phyloP scores from a whole-genome alignment of 2,797 vertebrate species.

The Hoplostethus mediterraneus region DNA sequence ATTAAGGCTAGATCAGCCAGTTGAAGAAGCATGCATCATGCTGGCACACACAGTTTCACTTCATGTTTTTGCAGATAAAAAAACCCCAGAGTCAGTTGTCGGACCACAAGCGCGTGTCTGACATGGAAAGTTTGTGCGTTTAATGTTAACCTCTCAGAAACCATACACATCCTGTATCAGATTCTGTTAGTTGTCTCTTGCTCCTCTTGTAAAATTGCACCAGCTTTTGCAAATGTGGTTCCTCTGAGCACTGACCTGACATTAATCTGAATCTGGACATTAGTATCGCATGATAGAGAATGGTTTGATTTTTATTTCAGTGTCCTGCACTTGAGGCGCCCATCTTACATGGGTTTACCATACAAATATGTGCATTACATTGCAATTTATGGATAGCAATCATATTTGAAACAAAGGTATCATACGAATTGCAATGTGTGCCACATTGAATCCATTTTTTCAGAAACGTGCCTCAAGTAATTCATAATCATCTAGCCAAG shows the following conservation, averaged over 20 bases:
- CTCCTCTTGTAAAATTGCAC: no score
- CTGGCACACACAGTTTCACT: constrained; percentile 60
- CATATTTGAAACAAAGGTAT: no score
- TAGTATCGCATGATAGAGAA: neutral
- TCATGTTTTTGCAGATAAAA: constrained; percentile 31
- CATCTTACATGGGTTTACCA: neutral
- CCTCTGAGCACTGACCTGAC: no score
- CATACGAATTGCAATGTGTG: no score
- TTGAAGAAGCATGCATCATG: neutral
- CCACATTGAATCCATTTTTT: neutral
- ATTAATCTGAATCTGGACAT: neutral
- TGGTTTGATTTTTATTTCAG: neutral
- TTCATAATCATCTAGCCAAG: no score
- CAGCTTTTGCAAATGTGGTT: no score
- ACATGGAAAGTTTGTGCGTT: neutral
- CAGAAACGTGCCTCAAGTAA: neutral
- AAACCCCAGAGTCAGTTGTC: neutral
- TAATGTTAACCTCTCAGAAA: neutral
- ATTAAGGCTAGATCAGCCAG: neutral
- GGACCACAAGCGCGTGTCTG: neutral
- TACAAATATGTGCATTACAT: neutral
- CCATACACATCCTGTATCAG: neutral
- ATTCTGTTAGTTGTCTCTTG: neutral
- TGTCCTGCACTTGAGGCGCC: neutral
- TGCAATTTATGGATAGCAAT: no score